These are phyloP conservation scores for Ooceraea biroi DNA, from an alignment of 1,140 invertebrate genomes.

Conservation along the genomic window DNA sequence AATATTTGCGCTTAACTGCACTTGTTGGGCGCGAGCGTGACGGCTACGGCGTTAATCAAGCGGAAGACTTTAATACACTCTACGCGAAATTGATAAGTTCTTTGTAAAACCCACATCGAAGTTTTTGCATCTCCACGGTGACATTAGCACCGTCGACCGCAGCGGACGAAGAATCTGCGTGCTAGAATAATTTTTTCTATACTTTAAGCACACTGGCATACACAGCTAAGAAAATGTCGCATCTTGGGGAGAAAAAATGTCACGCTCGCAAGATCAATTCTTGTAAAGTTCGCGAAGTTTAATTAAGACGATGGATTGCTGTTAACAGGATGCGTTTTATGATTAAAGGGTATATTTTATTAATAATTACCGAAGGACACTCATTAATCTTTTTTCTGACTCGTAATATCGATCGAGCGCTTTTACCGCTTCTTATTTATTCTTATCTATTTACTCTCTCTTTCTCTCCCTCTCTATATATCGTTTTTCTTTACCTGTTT, in stretches of 20 bases:
- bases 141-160: background rate
- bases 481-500: background rate
- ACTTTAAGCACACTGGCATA: too few species aligned
- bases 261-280: background rate
- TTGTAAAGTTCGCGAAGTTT: too few species aligned
- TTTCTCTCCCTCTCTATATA: too few species aligned
- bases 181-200: background rate
- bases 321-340: too few species aligned
- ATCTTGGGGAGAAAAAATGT: background rate
- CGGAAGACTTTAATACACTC: conserved; percentile 50
- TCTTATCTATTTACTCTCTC: too few species aligned
- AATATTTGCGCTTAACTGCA: conserved; percentile 71
- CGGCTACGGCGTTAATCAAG: conserved; percentile 54
- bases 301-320: too few species aligned
- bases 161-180: background rate
- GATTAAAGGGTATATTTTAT: too few species aligned
- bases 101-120: conserved; percentile 33
- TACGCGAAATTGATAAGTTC: conserved; percentile 48
- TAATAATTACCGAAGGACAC: too few species aligned
- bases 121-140: conserved; percentile 13
- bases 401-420: too few species aligned
- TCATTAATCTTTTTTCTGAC: too few species aligned
- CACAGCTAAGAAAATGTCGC: background rate
- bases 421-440: too few species aligned
- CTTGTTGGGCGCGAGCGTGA: conserved; percentile 55